Conservation (phyloP, 1,140 invertebrate genomes). For the Trichomalopsis sarcophagae region DNA sequence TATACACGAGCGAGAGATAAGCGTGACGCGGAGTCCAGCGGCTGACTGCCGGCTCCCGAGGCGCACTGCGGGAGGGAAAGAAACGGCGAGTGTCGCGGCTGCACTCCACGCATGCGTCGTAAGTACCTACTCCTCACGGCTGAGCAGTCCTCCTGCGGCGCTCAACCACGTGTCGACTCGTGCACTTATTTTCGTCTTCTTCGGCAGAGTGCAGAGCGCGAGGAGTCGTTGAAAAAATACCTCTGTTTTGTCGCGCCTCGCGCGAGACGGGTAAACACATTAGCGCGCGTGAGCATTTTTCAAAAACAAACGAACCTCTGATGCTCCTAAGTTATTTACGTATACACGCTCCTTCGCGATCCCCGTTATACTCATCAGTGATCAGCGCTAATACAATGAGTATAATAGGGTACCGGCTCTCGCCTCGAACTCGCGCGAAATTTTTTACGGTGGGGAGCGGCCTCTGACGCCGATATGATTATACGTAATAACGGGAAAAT, state of each 20-base stretch:
- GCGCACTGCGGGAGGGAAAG: neutral
- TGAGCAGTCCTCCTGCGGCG: neutral
- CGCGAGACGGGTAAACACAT: neutral
- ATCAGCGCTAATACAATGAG: no score
- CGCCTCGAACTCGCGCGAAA: no score
- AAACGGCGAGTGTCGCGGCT: neutral
- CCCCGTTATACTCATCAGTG: no score
- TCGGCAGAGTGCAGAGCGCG: neutral
- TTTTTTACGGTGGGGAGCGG: no score
- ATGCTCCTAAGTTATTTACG: no score
- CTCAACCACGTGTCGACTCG: constrained; percentile 36
- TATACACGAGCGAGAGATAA: neutral
- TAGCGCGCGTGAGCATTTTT: neutral
- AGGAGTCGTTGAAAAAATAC: neutral
- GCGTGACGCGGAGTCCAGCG: constrained; percentile 63
- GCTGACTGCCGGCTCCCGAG: constrained; percentile 60
- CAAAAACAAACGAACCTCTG: neutral
- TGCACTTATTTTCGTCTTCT: neutral
- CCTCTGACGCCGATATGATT: no score
- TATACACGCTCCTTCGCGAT: no score
- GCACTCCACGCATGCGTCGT: constrained; percentile 41
- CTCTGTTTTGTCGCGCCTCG: neutral
- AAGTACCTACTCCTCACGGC: neutral
- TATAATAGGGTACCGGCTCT: no score
- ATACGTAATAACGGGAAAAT: constrained; percentile 12